phyloP scores from a whole-genome alignment of 2,797 vertebrate species.

The Silurus lanzhouensis region DNA sequence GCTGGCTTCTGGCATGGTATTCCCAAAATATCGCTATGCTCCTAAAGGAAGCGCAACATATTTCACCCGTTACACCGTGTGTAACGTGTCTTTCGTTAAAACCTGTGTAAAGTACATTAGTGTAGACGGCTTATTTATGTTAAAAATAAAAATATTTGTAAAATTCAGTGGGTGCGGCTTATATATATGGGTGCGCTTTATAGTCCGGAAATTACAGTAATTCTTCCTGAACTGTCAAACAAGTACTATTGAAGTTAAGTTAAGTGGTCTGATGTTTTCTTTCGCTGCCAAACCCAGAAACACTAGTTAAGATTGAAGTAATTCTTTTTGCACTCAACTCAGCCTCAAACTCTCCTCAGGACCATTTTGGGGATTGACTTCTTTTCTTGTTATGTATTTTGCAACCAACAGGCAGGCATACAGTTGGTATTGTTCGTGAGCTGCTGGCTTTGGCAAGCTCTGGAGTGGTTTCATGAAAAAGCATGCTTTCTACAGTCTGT shows the following conservation, averaged over 20 bases:
- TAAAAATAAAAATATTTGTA: too few species aligned
- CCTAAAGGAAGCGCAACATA: too few species aligned
- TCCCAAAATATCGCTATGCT: too few species aligned
- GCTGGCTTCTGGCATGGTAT: too few species aligned
- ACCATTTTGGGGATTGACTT: conserved; percentile 32
- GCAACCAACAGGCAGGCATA: conserved; percentile 2
- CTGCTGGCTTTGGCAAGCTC: conserved; percentile 23
- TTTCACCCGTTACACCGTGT: too few species aligned
- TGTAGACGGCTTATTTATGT: too few species aligned
- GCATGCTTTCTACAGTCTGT: conserved; percentile 35
- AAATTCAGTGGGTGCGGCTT: too few species aligned
- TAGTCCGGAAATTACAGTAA: background rate
- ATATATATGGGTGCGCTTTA: too few species aligned
- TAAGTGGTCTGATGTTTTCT: background rate
- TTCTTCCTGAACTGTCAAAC: background rate
- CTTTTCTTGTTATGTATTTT: conserved; percentile 14
- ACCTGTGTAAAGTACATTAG: too few species aligned
- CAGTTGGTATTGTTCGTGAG: conserved; percentile 37
- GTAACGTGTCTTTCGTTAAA: too few species aligned
- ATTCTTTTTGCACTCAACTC: conserved; percentile 24
- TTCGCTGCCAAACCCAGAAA: conserved; percentile 17
- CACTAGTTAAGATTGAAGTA: conserved; percentile 17
- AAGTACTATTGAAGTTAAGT: background rate
- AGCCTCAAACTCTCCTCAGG: conserved; percentile 13
- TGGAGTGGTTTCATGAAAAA: conserved; percentile 30